These are phyloP conservation scores for Phoronis australis DNA, from an alignment of 2,888 invertebrate genomes.

Conservation along the genomic window DNA sequence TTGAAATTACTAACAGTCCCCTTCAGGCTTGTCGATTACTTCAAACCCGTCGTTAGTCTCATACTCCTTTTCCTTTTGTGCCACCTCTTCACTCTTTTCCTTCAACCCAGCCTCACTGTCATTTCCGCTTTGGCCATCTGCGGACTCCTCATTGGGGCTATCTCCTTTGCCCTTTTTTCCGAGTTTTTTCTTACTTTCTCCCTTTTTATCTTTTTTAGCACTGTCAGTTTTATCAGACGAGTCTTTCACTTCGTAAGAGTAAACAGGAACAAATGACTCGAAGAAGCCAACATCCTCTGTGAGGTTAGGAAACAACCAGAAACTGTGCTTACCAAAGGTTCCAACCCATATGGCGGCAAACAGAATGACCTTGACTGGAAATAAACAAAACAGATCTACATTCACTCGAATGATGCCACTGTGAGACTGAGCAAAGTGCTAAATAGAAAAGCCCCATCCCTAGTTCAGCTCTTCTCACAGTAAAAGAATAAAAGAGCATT, in stretches of 20 bases:
- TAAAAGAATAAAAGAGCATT: too few relatives aligned
- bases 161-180: conserved; percentile 1
- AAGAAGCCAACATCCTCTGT: conserved; percentile 99
- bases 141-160: background rate
- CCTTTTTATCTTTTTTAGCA: conserved; percentile 15
- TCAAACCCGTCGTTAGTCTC: conserved; percentile 11
- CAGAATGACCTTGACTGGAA: conserved; percentile 73
- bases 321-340: conserved; percentile 82
- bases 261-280: conserved; percentile 96
- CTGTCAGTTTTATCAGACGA: conserved; percentile 7
- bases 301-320: conserved; percentile 98
- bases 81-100: conserved; percentile 11
- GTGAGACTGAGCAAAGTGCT: too few relatives aligned
- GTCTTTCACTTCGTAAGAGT: conserved; percentile 55
- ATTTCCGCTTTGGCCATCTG: conserved; percentile 7
- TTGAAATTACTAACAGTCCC: too few relatives aligned
- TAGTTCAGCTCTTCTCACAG: too few relatives aligned
- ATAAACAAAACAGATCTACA: too few relatives aligned
- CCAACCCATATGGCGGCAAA: conserved; percentile 86
- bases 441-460: too few relatives aligned
- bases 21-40: conserved; percentile 10
- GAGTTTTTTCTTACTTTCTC: conserved; percentile 20
- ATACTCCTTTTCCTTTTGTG: conserved; percentile 16
- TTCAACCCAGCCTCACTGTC: conserved; percentile 14
- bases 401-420: too few relatives aligned